Evolutionary conservation across 92 coral and sea anemone species (phyloP).

Genomic region (Micromussa lordhowensis): DNA sequence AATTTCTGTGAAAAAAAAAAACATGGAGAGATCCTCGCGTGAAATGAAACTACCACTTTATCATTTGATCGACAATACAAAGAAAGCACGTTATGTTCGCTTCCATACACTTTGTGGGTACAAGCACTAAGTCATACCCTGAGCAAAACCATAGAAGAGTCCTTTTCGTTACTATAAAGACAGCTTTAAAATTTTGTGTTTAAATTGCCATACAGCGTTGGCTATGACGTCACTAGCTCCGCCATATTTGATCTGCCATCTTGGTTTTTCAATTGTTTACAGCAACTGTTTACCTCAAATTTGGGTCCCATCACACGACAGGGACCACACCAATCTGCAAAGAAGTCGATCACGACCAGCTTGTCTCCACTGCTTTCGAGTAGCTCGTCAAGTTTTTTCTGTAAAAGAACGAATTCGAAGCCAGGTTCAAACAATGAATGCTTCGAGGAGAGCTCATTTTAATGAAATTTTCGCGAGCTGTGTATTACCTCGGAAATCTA

Average conservation of each 20-base stretch:
- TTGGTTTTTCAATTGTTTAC: too few species aligned
- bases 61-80: background rate
- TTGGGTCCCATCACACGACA: slow-evolving; percentile 28
- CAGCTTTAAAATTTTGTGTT: too few species aligned
- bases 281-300: slow-evolving; percentile 22
- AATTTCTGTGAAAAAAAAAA: slow-evolving; percentile 53
- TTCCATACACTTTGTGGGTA: too few species aligned
- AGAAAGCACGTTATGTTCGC: background rate
- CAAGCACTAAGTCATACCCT: too few species aligned
- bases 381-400: slow-evolving; percentile 22
- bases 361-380: slow-evolving; percentile 32
- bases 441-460: too few species aligned
- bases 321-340: slow-evolving; percentile 43
- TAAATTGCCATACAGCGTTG: too few species aligned
- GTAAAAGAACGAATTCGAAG: background rate
- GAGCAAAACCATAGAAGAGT: too few species aligned
- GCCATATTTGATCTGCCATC: too few species aligned
- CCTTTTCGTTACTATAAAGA: too few species aligned
- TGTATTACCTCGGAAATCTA: too few species aligned
- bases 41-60: background rate
- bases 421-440: background rate
- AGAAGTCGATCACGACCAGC: slow-evolving; percentile 35
- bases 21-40: background rate
- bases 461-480: background rate
- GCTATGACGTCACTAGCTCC: too few species aligned